These are phyloP conservation scores for Syngnathus floridae DNA, from an alignment of 2,113 vertebrate genomes.

Conservation along the genomic window DNA sequence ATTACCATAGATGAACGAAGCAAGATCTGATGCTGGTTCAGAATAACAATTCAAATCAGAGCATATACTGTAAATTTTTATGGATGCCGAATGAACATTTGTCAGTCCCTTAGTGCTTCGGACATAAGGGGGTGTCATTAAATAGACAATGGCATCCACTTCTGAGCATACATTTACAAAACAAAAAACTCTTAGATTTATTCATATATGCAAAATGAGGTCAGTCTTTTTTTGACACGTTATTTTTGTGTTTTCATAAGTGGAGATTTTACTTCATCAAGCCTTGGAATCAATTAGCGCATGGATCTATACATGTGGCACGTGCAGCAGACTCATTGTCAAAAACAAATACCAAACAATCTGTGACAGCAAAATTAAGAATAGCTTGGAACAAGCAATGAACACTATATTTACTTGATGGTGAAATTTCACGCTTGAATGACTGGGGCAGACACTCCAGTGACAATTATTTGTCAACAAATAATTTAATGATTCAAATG, in stretches of 20 bases:
- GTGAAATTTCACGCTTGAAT: not conserved
- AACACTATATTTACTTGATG: not conserved
- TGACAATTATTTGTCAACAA: not conserved
- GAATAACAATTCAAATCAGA: slow-evolving; percentile 12
- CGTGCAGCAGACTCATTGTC: not conserved
- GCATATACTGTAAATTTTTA: slow-evolving; percentile 3
- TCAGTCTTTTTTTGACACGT: too few species aligned
- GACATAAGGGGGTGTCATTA: not conserved
- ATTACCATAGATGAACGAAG: slow-evolving; percentile 36
- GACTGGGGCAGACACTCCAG: not conserved
- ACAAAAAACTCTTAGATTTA: too few species aligned
- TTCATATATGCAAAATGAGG: too few species aligned
- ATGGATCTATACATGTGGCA: not conserved
- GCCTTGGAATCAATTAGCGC: not conserved
- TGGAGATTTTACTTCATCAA: not conserved
- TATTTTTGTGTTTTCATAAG: not conserved
- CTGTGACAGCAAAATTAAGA: not conserved
- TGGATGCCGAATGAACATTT: slow-evolving; percentile 3
- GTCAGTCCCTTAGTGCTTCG: not conserved
- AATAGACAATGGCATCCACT: not conserved
- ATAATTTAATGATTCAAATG: not conserved
- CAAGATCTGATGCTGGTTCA: slow-evolving; percentile 27
- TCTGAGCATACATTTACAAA: not conserved
- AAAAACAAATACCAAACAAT: not conserved
- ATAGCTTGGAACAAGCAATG: not conserved